phyloP scores from a whole-genome alignment of 2,797 vertebrate genomes.

The Epinephelus coioides region DNA sequence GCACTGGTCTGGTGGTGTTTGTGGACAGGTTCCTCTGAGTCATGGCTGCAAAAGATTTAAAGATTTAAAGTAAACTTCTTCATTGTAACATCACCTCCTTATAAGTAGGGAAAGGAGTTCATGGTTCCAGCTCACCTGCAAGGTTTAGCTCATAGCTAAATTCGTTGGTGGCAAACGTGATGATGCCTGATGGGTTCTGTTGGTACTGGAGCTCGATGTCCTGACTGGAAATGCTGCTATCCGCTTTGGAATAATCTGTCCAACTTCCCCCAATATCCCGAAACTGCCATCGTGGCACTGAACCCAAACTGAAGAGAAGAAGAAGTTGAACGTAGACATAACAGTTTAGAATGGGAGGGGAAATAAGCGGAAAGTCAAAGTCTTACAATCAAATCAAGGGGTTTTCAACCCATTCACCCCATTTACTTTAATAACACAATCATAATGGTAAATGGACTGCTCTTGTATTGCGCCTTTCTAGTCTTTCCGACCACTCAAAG shows the following conservation, averaged over 20 bases:
- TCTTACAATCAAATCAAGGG: no score
- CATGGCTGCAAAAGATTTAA: constrained; percentile 71
- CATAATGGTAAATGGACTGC: no score
- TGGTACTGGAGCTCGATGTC: constrained; percentile 79
- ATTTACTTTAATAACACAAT: no score
- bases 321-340: not conserved
- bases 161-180: constrained; percentile 40
- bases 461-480: no score
- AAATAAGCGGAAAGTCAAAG: not conserved
- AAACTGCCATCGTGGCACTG: constrained; percentile 73
- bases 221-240: constrained; percentile 72
- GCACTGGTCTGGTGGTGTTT: constrained; percentile 63
- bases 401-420: no score
- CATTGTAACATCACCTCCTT: not conserved
- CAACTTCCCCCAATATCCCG: constrained; percentile 60
- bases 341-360: not conserved
- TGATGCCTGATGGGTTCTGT: constrained; percentile 56
- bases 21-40: constrained; percentile 79
- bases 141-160: constrained; percentile 77
- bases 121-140: constrained; percentile 62
- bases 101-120: not conserved
- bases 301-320: constrained; percentile 35
- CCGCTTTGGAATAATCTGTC: constrained; percentile 73
- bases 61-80: not conserved
- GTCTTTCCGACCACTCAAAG: no score